phyloP scores from a whole-genome alignment of 92 coral and sea anemone genomes.

The Actinernus sp. region DNA sequence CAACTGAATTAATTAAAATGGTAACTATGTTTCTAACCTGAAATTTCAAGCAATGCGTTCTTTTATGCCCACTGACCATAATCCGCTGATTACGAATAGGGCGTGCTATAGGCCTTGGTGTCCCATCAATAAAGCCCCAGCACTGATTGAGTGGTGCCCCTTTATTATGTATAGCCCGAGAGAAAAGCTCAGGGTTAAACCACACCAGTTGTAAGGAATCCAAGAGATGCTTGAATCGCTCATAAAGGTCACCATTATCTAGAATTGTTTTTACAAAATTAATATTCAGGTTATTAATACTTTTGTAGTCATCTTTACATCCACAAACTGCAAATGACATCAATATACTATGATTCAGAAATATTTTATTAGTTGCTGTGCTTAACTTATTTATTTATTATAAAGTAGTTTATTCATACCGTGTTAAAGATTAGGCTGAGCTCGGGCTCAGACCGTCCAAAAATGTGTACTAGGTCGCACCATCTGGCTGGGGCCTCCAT shows the following conservation, averaged over 20 bases:
- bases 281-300: not conserved
- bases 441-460: slow-evolving; percentile 41
- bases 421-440: slow-evolving; percentile 60
- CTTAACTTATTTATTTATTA: not conserved
- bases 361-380: not conserved
- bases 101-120: too few relatives aligned
- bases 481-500: slow-evolving; percentile 62
- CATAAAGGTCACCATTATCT: slow-evolving; percentile 48
- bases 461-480: slow-evolving; percentile 54
- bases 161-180: slow-evolving; percentile 44
- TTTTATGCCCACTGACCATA: slow-evolving; percentile 71
- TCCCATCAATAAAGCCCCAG: slow-evolving; percentile 80
- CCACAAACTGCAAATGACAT: too few relatives aligned
- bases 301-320: too few relatives aligned
- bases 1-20: not conserved
- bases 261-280: slow-evolving; percentile 12
- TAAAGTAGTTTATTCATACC: slow-evolving; percentile 14
- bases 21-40: slow-evolving; percentile 22
- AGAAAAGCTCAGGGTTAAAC: slow-evolving; percentile 57
- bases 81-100: slow-evolving; percentile 57
- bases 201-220: slow-evolving; percentile 44
- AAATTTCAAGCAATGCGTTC: slow-evolving; percentile 66
- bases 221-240: slow-evolving; percentile 42
- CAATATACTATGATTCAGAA: too few relatives aligned
- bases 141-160: slow-evolving; percentile 60